Base-by-base conservation (phyloP, 1,140 invertebrate genomes). In the Caenorhabditis tropicalis region DNA sequence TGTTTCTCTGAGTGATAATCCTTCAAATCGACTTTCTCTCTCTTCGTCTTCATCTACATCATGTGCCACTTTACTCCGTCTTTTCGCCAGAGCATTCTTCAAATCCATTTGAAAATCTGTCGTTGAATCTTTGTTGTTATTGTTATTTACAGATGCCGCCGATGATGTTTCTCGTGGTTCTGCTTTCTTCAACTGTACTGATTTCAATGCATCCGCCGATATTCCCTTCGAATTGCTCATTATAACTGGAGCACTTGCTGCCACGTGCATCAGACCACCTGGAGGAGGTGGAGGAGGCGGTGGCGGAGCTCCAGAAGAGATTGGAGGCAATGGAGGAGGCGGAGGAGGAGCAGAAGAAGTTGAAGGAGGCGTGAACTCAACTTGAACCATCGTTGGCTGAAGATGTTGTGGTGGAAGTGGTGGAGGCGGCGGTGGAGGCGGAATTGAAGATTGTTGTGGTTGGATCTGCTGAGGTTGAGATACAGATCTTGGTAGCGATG, bases 71-170 rank as follows among this genome's bases (percentile, higher is more conserved):
- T 91, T 91, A 56, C 84, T 87, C 43, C 90, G 74, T 29, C 90
- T 58, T 65, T 89, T 91, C n/a, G 90, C 90, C 83, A 91, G 82
- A 2, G 90, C 90, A 82, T 86, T 90, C 33, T 89, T 84, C 53
- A 91, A 81, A 85, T 91, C 90, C n/a, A 84, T 80, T 51, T 91
- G 88, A 82, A 91, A 91, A 82, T 91, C 88, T 10, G 29, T 79
- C 10, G 43, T 82, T 21, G 81, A 82, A 48, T 82, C 43, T 2
- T 53, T 82, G 36, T 60, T 58, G 15, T 82, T 58, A 36, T 58
- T 70, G 65, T 86, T 84, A 49, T 82, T 51, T 12, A 36, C 36
- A 15, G 80, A 53, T 51, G 81, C 27, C 36, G 79, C 39, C 2
- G 84, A 16, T 31, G 51, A 53, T 39, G 79, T 21, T 56, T 81